These are phyloP conservation scores for Euproctis similis DNA, from an alignment of 2,888 invertebrate species.

Conservation along the genomic window DNA sequence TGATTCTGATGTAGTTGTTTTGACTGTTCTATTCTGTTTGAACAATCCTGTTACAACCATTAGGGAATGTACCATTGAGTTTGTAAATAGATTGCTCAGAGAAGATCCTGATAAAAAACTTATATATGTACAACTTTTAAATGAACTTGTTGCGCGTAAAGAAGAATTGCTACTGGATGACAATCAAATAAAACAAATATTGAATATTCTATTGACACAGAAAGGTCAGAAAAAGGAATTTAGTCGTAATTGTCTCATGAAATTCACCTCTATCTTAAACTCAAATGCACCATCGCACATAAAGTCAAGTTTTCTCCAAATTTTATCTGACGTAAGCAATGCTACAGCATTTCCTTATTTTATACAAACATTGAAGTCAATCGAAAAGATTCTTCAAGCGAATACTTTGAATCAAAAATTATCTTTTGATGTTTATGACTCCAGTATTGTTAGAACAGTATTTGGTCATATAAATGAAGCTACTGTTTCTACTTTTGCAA, in stretches of 20 bases:
- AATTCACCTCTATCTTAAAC: constrained; percentile 49
- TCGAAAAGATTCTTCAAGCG: constrained; percentile 38
- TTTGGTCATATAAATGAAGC: constrained; percentile 72
- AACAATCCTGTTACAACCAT: constrained; percentile 71
- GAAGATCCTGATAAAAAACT: constrained; percentile 43
- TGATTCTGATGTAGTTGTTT: constrained; percentile 63
- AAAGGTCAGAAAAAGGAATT: constrained; percentile 64
- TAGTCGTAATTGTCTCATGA: constrained; percentile 48
- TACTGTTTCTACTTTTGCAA: constrained; percentile 55
- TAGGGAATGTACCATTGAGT: constrained; percentile 72
- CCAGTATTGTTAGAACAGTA: constrained; percentile 71
- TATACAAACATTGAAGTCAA: constrained; percentile 34
- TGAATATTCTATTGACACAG: constrained; percentile 77
- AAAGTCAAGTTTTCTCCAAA: constrained; percentile 60
- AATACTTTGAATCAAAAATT: constrained; percentile 35
- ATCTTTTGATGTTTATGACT: constrained; percentile 65
- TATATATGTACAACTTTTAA: constrained; percentile 58
- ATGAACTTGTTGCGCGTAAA: constrained; percentile 60
- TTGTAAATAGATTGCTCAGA: constrained; percentile 55
- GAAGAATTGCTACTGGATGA: constrained; percentile 80
- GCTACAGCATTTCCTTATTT: constrained; percentile 55
- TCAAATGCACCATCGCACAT: constrained; percentile 58
- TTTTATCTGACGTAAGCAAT: constrained; percentile 63
- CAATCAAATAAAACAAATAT: constrained; percentile 78
- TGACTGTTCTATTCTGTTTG: constrained; percentile 74